phyloP scores from a whole-genome alignment of 2,888 invertebrate species.

The Dioctria rufipes region DNA sequence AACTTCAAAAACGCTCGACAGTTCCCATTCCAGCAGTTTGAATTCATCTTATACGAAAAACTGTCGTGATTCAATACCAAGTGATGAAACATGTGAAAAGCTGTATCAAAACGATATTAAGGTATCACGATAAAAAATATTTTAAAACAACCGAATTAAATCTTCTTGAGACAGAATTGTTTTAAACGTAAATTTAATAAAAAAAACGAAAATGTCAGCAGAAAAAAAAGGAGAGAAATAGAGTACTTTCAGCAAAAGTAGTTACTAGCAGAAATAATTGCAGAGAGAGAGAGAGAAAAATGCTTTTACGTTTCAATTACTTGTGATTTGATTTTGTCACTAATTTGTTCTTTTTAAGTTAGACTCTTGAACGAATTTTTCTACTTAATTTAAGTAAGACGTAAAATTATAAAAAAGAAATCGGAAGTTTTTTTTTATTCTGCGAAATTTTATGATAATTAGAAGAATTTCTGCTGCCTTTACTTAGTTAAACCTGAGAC shows the following conservation, averaged over 20 bases:
- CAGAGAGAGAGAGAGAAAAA: neutral
- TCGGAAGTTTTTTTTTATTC: neutral
- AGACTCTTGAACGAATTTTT: slow-evolving; percentile 9
- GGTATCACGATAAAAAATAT: slow-evolving; percentile 17
- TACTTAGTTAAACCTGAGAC: no score
- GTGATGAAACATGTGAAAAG: slow-evolving; percentile 16
- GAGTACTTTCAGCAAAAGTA: neutral
- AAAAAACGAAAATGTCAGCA: neutral
- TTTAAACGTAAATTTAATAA: no score
- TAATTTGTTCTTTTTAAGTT: slow-evolving; percentile 9
- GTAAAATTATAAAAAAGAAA: slow-evolving; percentile 30
- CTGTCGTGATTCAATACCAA: slow-evolving; percentile 14
- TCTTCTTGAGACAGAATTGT: no score
- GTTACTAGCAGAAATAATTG: neutral
- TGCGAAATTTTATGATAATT: no score
- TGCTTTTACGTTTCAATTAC: neutral
- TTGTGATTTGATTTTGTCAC: slow-evolving; percentile 3
- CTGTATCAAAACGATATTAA: slow-evolving; percentile 21
- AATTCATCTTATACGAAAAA: neutral
- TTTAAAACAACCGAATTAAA: neutral
- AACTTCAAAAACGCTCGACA: neutral
- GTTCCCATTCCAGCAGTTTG: neutral
- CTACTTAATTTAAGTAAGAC: slow-evolving; percentile 15
- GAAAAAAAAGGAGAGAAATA: neutral
- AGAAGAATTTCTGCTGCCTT: no score